Evolutionary conservation across 2,888 invertebrate species (phyloP).

Genomic region (Meloe dianella): DNA sequence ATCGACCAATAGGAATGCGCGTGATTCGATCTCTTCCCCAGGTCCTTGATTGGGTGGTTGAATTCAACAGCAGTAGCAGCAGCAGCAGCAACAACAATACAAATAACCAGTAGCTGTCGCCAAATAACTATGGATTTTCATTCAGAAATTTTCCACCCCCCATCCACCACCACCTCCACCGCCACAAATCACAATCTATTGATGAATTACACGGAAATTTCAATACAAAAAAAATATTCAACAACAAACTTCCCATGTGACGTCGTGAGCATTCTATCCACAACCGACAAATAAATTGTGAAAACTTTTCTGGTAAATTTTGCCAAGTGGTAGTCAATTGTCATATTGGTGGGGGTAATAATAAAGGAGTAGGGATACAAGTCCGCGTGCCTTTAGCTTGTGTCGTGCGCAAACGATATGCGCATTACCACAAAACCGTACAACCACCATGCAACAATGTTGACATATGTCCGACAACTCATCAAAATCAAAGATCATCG

Average conservation of each 20-base stretch:
- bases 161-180: too few relatives aligned
- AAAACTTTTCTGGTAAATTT: too few relatives aligned
- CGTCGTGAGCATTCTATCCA: too few relatives aligned
- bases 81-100: too few relatives aligned
- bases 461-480: constrained; percentile 29
- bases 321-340: constrained; percentile 13
- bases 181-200: too few relatives aligned
- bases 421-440: constrained; percentile 37
- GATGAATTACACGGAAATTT: too few relatives aligned
- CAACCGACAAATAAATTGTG: too few relatives aligned
- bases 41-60: constrained; percentile 29
- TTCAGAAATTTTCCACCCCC: too few relatives aligned
- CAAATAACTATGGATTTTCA: too few relatives aligned
- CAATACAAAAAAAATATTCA: constrained; percentile 26
- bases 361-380: constrained; percentile 36
- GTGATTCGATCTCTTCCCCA: constrained; percentile 37
- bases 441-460: constrained; percentile 33
- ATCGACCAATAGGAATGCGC: constrained; percentile 51
- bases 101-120: too few relatives aligned
- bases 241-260: constrained; percentile 24
- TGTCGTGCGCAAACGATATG: constrained; percentile 49
- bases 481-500: too few relatives aligned
- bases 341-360: constrained; percentile 27
- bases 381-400: constrained; percentile 51
- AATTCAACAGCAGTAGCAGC: constrained; percentile 32